Evolutionary conservation across 2,888 invertebrate species (phyloP), one percentile per base, ranked within the genome.

Genomic region (Lapara coniferarum): DNA sequence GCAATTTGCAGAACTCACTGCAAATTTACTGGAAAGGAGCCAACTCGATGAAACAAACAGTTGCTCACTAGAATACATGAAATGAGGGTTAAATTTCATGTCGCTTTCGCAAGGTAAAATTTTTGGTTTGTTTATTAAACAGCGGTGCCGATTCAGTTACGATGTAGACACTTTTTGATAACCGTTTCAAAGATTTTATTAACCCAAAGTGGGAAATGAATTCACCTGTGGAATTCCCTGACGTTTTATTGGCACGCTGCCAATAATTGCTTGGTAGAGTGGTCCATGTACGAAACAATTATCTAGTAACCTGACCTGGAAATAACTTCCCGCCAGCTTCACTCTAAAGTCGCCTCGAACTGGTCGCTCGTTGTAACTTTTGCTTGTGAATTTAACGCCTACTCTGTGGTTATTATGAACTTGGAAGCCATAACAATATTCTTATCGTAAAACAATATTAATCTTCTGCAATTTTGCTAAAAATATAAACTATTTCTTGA

Each of bases 191-290:
- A 63, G 7, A 25, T 49, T 68, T 57, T 10, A 57, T 67, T 59
- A 55, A 53, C 37, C 14, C 6, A n/a, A 67, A 58, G 16, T 67
- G 52, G 52, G 46, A 67, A 58, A 58, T 44, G 37, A 52, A 70
- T 71, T 80, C 79, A 82, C 81, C 81, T 82, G 81, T 81, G 68
- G 81, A 78, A 75, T 73, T 71, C 69, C 59, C 59, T 73, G 72
- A 71, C 72, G 73, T 66, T 71, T 71, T 71, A 73, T 73, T 81
- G 78, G 78, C 73, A 69, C 51, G 70, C 51, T 71, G 78, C 79
- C 78, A 78, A 71, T 67, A 73, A 70, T 67, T 68, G 68, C 57
- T 70, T 66, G 63, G 69, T 72, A 69, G 71, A 71, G 58, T 67
- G 7, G 58, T 69, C 66, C 58, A 66, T 71, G 67, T 66, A 74